These are phyloP conservation scores for Notolabrus celidotus DNA, from an alignment of 2,797 vertebrate genomes.

Conservation along the genomic window DNA sequence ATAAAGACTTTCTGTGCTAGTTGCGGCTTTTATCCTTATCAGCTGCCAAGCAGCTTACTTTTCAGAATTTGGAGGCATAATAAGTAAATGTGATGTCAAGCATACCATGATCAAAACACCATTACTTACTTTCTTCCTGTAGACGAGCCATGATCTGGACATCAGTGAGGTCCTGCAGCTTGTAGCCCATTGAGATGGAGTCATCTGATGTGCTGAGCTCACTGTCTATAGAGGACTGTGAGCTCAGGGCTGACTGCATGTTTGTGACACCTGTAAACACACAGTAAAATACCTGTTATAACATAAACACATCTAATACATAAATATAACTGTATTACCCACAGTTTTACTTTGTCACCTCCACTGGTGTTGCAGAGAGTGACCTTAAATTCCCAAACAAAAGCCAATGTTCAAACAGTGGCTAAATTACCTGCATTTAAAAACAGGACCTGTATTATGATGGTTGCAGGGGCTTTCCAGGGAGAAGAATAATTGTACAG, in stretches of 20 bases:
- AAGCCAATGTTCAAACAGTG: background rate
- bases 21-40: background rate
- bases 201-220: conserved; percentile 95
- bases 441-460: background rate
- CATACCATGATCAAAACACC: background rate
- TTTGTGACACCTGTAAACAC: conserved; percentile 82
- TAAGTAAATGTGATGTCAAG: background rate
- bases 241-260: conserved; percentile 90
- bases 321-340: background rate
- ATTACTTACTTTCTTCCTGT: conserved; percentile 92
- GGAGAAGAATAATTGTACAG: background rate
- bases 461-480: background rate
- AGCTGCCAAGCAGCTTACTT: background rate
- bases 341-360: background rate
- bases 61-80: background rate
- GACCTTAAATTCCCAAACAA: background rate
- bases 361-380: background rate
- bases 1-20: background rate
- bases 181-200: conserved; percentile 96
- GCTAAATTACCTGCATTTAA: too few relatives aligned
- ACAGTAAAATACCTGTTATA: conserved; percentile 14
- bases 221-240: conserved; percentile 94
- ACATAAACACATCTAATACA: conserved; percentile 1
- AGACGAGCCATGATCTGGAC: conserved; percentile 96
- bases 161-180: conserved; percentile 94